A percentile compares a stretch with the other conserved stretches of the same genome.
Evolutionary conservation across 2,113 vertebrate species (phyloP).

Genomic region (Neomonachus schauinslandi): DNA sequence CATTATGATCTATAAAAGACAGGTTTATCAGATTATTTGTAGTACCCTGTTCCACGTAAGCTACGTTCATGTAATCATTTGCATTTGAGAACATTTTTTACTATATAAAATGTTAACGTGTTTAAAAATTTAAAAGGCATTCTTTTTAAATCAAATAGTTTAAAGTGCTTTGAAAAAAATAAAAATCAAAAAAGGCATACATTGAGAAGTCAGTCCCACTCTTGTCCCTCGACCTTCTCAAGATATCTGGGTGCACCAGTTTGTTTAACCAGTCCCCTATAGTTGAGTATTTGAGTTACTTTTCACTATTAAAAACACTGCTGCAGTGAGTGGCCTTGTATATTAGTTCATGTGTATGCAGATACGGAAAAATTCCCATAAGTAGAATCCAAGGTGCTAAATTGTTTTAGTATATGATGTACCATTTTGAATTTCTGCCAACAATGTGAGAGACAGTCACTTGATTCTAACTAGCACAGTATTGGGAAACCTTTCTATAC

Average conservation of each 20-base stretch:
- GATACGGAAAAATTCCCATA: neutral
- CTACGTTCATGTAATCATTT: neutral
- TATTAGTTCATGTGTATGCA: slow-evolving; percentile 1
- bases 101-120: neutral
- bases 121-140: neutral
- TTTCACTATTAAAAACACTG: neutral
- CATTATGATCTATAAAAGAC: neutral
- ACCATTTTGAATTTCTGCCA: neutral
- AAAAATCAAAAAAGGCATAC: neutral
- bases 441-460: neutral
- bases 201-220: neutral
- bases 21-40: slow-evolving; percentile 30
- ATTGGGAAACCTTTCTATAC: slow-evolving; percentile 28
- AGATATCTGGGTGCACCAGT: neutral
- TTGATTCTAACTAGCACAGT: neutral
- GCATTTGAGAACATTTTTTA: neutral
- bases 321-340: neutral
- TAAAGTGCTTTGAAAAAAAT: neutral
- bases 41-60: neutral
- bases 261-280: neutral
- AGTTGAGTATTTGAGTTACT: neutral
- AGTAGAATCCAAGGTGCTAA: neutral
- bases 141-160: neutral
- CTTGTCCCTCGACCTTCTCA: neutral
- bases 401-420: neutral